These are phyloP conservation scores for Drosophila diplacantha DNA, from an alignment of 2,888 invertebrate genomes.

Conservation along the genomic window DNA sequence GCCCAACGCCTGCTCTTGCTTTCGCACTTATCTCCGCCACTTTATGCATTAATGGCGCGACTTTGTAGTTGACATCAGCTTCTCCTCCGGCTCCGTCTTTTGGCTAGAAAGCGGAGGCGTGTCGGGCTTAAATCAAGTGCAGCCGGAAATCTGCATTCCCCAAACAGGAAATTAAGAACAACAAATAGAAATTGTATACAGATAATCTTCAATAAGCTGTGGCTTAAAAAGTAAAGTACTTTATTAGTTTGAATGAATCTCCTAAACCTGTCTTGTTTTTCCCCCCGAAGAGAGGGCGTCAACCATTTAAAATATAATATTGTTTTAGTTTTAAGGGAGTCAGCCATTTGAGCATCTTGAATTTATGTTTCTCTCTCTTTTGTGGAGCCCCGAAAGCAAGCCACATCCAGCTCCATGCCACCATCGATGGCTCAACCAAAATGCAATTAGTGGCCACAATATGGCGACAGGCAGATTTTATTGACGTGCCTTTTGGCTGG, in stretches of 20 bases:
- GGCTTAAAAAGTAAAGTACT: too few species aligned
- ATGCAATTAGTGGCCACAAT: slow-evolving; percentile 70
- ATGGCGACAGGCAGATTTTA: slow-evolving; percentile 54
- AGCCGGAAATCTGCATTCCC: slow-evolving; percentile 11
- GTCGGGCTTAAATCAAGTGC: slow-evolving; percentile 40
- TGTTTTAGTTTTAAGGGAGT: neutral
- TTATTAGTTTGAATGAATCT: too few species aligned
- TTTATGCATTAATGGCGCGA: slow-evolving; percentile 65
- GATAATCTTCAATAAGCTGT: neutral
- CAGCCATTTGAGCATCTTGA: neutral
- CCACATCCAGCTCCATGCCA: slow-evolving; percentile 20
- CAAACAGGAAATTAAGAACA: slow-evolving; percentile 11
- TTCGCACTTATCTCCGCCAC: slow-evolving; percentile 52
- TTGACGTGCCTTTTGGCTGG: slow-evolving; percentile 58
- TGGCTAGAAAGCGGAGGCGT: slow-evolving; percentile 13
- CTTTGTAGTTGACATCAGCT: slow-evolving; percentile 44
- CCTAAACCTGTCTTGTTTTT: neutral
- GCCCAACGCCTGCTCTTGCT: slow-evolving; percentile 28
- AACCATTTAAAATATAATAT: neutral
- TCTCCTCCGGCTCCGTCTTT: neutral
- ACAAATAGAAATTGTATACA: neutral
- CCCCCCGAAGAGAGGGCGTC: neutral
- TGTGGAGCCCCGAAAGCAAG: neutral
- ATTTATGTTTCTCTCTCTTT: neutral
- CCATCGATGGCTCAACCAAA: slow-evolving; percentile 56